These are phyloP conservation scores for Entelurus aequoreus DNA, from an alignment of 2,113 vertebrate species.

Conservation along the genomic window DNA sequence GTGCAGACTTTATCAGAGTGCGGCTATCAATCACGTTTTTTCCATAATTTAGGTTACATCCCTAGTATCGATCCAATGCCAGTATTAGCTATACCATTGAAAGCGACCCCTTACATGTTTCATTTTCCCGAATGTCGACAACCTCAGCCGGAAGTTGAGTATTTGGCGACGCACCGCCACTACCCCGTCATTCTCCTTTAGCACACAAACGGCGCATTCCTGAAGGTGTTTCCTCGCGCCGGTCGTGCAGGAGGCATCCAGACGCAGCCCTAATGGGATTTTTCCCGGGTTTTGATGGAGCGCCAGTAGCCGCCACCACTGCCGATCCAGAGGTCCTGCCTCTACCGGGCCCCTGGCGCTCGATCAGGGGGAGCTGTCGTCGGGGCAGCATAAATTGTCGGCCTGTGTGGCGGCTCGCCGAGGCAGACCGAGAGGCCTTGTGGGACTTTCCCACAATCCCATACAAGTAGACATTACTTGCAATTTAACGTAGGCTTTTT, in stretches of 20 bases:
- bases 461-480: conserved; percentile 53
- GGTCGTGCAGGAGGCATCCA: conserved; percentile 46
- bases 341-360: conserved; percentile 75
- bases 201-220: conserved; percentile 26
- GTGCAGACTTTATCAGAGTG: too few relatives aligned
- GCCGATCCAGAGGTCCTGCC: conserved; percentile 70
- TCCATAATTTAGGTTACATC: too few relatives aligned
- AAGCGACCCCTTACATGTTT: too few relatives aligned
- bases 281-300: conserved; percentile 74
- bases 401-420: conserved; percentile 74
- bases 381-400: conserved; percentile 75
- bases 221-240: conserved; percentile 49
- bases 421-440: conserved; percentile 67
- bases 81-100: too few relatives aligned
- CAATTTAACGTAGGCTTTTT: conserved; percentile 52
- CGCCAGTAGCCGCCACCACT: conserved; percentile 74
- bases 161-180: conserved; percentile 1
- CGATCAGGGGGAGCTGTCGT: conserved; percentile 83
- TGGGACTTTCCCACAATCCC: conserved; percentile 70
- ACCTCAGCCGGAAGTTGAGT: conserved; percentile 10
- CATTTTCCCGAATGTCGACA: conserved; percentile 1
- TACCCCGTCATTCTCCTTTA: conserved; percentile 15
- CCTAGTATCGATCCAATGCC: too few relatives aligned
- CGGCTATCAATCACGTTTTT: too few relatives aligned
- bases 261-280: conserved; percentile 63